Evolutionary conservation across 2,113 vertebrate species (phyloP).

Genomic region (mouse (Mus musculus)): GRCm39 chr12:72277501-72278000

Average conservation of each 20-base stretch:
- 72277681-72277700: too few species aligned
- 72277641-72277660: background rate
- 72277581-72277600: background rate
- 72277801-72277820: background rate
- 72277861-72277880: slow-evolving; percentile 18
- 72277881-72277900: slow-evolving; percentile 26
- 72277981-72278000: background rate
- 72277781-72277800: background rate
- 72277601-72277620: background rate
- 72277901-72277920: slow-evolving; percentile 4
- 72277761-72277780: too few species aligned
- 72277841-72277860: slow-evolving; percentile 19
- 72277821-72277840: background rate
- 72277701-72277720: too few species aligned
- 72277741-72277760: too few species aligned
- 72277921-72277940: background rate
- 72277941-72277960: background rate
- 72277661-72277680: too few species aligned
- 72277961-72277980: background rate
- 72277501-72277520: background rate
- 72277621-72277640: too few species aligned
- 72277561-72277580: background rate
- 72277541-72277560: background rate
- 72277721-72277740: background rate
- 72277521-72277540: background rate